Evolutionary conservation across 2,797 vertebrate genomes (phyloP), one percentile per base, ranked within the genome.

Genomic region (Lepidocolaptes lacrymiger): DNA sequence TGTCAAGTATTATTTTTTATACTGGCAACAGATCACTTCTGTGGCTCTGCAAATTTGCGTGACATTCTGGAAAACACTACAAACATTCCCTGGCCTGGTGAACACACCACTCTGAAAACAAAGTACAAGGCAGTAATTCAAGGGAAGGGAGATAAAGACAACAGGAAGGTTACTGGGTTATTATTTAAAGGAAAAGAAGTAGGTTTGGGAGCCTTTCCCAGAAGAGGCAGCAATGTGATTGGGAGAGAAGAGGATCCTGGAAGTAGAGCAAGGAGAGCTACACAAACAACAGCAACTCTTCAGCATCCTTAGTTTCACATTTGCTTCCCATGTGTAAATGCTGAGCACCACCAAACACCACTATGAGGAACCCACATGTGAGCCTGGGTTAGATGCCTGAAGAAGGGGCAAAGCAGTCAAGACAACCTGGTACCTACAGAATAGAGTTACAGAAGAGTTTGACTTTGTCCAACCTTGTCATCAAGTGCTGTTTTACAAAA

Each of bases 131-230:
- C 58, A 84, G 34, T 21, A 74, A 75, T 32, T 73, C 55, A 58
- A 75, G 14, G 52, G 52, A 69, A 81, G 39, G 43, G 66, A 85
- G 62, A 69, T 24, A 62, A 62, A 83, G 74, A 76, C 8, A 7
- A 61, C 56, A 89, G 37, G 55, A 77, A 69, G 18, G 73, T 63
- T 66, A 59, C n/a, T 21, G 24, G 26, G 46, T 67, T 94, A 32
- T 64, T 75, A 54, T 13, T 26, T 73, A 62, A 62, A 71, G 49
- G 72, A 72, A 68, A 72, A 63, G 4, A 36, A 79, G 23, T 1
- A 64, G n/a, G 14, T 41, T 74, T 88, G 58, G 68, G 26, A 92
- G 48, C 58, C 52, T 34, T 88, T 88, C 85, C 75, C 89, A 94
- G 64, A 78, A 83, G 30, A 78, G 18, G 58, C 54, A 86, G 59